Base-by-base conservation (phyloP, 2,797 vertebrate genomes). In the Hypotaenidia okinawae region DNA sequence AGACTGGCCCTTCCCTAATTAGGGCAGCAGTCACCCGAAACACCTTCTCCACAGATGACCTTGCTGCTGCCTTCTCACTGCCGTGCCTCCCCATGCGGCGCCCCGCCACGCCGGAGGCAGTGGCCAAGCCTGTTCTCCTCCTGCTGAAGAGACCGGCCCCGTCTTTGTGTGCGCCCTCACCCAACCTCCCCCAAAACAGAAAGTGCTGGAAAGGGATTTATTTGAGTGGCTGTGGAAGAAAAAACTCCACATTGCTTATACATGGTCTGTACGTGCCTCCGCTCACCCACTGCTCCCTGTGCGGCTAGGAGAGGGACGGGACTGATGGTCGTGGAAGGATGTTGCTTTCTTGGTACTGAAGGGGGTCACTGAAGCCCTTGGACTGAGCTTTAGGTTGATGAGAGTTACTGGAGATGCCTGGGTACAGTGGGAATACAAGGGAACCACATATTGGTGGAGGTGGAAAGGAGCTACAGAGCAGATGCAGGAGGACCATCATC, bases 31-130 rank as follows among this genome's bases (percentile, higher is more conserved):
- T 69, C 35, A 84, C 75, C 37, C 5, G 21, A 41, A 94, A 51
- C 45, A 79, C 64, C 93, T 93, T 78, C 78, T 68, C 45, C 13
- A 3, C 1, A 6, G 66, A 59, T 79, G 63, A 87, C 72, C 86
- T 84, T 3, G 35, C 58, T 66, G 30, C 59, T 3, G 8, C 33
- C 54, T 68, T 67, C 84, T 47, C 5, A 1, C 21, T 25, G 45
- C 55, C 1, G 2, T 5, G 2, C 68, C 19, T 55, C 13, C 43
- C 27, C 2, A 0, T 0, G 2, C 39, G 54, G 49, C 2, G 1
- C 66, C 80, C 33, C 0, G 0, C 35, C 10, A 8, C 28, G 15
- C 16, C 1, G 2, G n/a, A 2, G 3, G 74, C 33, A 30, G 43
- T 0, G 2, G 63, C 33, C 2, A 0, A 39, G 47, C 57, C 57